A percentile compares a stretch with the other conserved stretches of the same genome.
Evolutionary conservation across 2,113 vertebrate species (phyloP).

Genomic region (Coptodon bakossiorum): DNA sequence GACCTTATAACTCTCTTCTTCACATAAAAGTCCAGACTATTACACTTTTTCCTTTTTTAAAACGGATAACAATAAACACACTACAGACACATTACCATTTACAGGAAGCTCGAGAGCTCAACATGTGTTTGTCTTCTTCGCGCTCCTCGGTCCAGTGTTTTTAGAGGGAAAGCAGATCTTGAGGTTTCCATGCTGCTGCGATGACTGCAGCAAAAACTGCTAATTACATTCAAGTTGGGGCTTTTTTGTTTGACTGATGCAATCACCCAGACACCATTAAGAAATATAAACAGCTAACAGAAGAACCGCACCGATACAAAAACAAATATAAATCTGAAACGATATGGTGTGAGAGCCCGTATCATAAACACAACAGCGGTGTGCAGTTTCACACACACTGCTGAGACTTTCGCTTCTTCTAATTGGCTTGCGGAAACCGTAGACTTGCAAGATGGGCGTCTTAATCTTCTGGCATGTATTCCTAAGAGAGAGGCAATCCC

Average conservation of each 20-base stretch:
- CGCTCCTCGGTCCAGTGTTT: background rate
- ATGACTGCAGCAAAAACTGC: background rate
- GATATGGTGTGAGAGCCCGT: background rate
- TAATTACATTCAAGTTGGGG: background rate
- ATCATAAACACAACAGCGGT: background rate
- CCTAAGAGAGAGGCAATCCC: background rate
- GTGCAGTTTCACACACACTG: background rate
- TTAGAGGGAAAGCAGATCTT: background rate
- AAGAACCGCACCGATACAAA: background rate
- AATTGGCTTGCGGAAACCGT: background rate
- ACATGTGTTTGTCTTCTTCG: background rate
- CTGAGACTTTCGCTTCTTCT: background rate
- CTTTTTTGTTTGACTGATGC: background rate
- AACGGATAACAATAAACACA: background rate
- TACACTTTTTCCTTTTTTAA: background rate
- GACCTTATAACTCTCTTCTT: background rate
- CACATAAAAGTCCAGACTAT: background rate
- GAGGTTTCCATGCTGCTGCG: background rate
- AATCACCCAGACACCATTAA: background rate
- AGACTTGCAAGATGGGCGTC: background rate
- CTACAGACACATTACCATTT: background rate
- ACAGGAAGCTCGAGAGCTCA: background rate
- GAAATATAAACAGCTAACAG: conserved; percentile 1
- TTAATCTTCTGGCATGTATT: conserved; percentile 29
- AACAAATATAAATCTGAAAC: background rate